Evolutionary conservation across 2,113 vertebrate species (phyloP).

Genomic region (Chaenogobius annularis): DNA sequence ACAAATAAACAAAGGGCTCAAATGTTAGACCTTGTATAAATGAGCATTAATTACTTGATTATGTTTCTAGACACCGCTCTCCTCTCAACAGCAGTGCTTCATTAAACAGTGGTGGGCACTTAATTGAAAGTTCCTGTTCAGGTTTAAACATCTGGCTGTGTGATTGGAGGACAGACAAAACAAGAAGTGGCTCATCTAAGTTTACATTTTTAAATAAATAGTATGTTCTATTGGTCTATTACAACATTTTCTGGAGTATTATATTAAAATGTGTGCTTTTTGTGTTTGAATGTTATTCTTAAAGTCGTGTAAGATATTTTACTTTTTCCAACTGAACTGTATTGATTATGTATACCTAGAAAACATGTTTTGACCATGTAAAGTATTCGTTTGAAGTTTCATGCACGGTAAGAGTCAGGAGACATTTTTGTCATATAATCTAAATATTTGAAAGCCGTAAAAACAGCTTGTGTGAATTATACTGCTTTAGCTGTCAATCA

Average conservation of each 20-base stretch:
- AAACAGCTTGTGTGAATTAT: not conserved
- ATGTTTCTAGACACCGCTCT: conserved; percentile 64
- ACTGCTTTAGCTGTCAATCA: not conserved
- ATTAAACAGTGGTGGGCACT: conserved; percentile 64
- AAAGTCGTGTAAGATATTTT: too few species aligned
- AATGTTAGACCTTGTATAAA: conserved; percentile 76
- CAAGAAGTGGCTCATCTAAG: not conserved
- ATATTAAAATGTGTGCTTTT: not conserved
- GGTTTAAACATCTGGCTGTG: conserved; percentile 58
- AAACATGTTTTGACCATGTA: too few species aligned
- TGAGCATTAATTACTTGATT: conserved; percentile 77
- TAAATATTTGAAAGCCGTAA: not conserved
- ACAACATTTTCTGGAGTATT: not conserved
- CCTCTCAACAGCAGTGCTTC: conserved; percentile 64
- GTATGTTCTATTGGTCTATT: not conserved
- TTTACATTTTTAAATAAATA: not conserved
- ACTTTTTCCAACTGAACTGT: too few species aligned
- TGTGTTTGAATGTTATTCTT: not conserved
- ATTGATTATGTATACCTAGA: too few species aligned
- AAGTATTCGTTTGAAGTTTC: too few species aligned
- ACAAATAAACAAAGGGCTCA: conserved; percentile 75
- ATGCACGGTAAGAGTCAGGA: not conserved
- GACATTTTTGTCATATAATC: conserved; percentile 16
- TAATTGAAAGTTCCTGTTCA: conserved; percentile 74
- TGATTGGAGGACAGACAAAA: conserved; percentile 34